A percentile compares a stretch with the other conserved stretches of the same genome.
These are phyloP conservation scores for Sycophila sp. DNA, from an alignment of 1,140 invertebrate species.

Conservation along the genomic window DNA sequence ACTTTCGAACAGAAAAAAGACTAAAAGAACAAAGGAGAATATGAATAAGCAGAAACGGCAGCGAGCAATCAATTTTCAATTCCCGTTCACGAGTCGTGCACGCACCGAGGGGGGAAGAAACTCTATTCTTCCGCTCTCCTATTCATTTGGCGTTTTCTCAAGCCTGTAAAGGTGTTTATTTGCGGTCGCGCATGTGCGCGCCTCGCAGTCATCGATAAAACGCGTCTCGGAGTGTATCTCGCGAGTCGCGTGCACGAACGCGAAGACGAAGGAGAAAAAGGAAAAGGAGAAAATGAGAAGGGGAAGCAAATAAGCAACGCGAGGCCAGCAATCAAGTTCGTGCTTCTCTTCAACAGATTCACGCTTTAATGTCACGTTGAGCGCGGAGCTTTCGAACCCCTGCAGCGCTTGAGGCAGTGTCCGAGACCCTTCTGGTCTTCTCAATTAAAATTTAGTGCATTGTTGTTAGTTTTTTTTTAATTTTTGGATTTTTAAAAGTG, in stretches of 20 bases:
- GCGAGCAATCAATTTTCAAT: conserved; percentile 31
- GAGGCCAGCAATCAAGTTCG: no score
- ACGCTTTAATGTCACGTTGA: no score
- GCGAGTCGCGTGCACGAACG: neutral
- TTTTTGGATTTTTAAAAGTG: no score
- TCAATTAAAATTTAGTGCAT: no score
- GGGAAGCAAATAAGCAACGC: no score
- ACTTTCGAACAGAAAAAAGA: neutral
- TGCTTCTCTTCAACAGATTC: no score
- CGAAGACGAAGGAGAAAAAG: neutral
- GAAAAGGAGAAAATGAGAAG: no score
- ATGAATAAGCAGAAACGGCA: neutral
- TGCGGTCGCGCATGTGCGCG: conserved; percentile 8
- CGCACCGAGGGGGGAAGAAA: neutral
- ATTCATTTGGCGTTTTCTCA: conserved; percentile 29
- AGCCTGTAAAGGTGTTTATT: conserved; percentile 32
- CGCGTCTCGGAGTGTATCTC: neutral
- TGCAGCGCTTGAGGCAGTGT: no score
- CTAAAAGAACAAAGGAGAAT: neutral
- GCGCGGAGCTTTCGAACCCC: no score
- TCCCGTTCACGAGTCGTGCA: neutral
- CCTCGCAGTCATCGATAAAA: conserved; percentile 10
- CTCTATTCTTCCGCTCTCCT: conserved; percentile 11
- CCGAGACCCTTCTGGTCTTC: no score
- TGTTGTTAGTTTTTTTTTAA: no score